These are phyloP conservation scores for Urocyon cinereoargenteus DNA, from an alignment of 2,797 vertebrate genomes.

Conservation along the genomic window DNA sequence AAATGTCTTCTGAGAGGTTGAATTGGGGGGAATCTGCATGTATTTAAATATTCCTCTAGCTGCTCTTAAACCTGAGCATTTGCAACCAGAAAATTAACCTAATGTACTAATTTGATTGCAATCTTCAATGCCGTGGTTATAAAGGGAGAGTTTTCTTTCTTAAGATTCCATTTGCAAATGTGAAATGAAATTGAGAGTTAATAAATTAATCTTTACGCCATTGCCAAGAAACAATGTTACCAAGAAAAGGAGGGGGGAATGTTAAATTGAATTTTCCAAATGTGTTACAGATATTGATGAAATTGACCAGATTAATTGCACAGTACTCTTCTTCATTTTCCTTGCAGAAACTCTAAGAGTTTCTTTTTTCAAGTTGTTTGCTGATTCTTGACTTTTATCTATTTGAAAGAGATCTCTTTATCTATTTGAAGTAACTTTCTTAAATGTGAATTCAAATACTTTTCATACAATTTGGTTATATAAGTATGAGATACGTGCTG, in stretches of 20 bases:
- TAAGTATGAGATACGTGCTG: not conserved
- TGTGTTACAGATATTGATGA: not conserved
- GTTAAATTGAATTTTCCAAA: slow-evolving; percentile 41
- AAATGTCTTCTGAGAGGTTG: not conserved
- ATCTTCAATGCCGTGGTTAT: slow-evolving; percentile 37
- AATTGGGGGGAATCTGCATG: not conserved
- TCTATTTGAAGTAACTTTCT: slow-evolving; percentile 58
- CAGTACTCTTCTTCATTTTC: not conserved
- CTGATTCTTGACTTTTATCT: not conserved
- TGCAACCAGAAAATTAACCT: slow-evolving; percentile 11
- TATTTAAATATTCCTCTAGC: not conserved
- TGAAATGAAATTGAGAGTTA: slow-evolving; percentile 52
- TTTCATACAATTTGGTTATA: slow-evolving; percentile 19
- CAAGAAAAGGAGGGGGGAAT: not conserved
- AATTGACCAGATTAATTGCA: slow-evolving; percentile 27
- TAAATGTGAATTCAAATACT: slow-evolving; percentile 19
- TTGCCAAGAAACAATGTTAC: not conserved
- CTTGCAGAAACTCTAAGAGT: not conserved
- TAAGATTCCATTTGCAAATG: slow-evolving; percentile 53
- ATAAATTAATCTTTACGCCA: slow-evolving; percentile 42
- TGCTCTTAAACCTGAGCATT: not conserved
- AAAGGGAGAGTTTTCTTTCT: slow-evolving; percentile 39
- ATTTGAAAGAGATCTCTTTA: slow-evolving; percentile 46
- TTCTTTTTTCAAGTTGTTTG: slow-evolving; percentile 2
- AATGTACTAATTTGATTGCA: slow-evolving; percentile 16